Evolutionary conservation across 2,797 vertebrate genomes (phyloP), one percentile per base, ranked within the genome.

Genomic region (Acomys russatus): DNA sequence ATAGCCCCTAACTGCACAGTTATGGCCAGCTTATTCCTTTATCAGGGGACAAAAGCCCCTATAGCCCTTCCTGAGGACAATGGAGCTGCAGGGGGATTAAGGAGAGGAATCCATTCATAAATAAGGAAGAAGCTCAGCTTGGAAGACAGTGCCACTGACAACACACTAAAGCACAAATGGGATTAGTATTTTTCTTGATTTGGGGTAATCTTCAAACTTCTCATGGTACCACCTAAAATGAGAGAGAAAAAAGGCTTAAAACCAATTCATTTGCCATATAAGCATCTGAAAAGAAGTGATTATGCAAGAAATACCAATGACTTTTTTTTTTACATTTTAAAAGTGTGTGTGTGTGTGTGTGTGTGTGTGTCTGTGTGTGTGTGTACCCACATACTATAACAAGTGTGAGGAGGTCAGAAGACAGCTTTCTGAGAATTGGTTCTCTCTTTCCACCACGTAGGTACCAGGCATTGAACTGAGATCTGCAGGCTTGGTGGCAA

Each of bases 191-290:
- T 99, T 99, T 96, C 99, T 99, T 68, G 89, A 97, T 97, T 99
- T 99, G 0, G 99, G 99, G 94, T 99, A 99, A 96, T 99, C 99
- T 98, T 99, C 99, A 98, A 99, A 99, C 98, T 99, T 99, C 49
- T 98, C 93, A 56, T 99, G 98, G 97, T 99, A 99, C 99, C 99
- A 99, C 97, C 99, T 99, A 98, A 91, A 98, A 98, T 97, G 96
- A 88, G 97, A 97, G 86, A 59, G 71, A 12, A 83, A 54, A 35
- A 18, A 20, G 25, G 6, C 76, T 82, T 70, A 12, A n/a, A 82
- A 82, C 4, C 14, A 80, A 84, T 51, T 44, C 18, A 70, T 71
- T 25, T 49, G 22, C 77, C 3, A 30, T 8, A 23, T 79, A 95
- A 84, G 76, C 49, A 14, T 79, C 73, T 85, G 14, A 30, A 9